Base-by-base conservation (phyloP, 2,113 vertebrate genomes). In the Bubalus kerabau region DNA sequence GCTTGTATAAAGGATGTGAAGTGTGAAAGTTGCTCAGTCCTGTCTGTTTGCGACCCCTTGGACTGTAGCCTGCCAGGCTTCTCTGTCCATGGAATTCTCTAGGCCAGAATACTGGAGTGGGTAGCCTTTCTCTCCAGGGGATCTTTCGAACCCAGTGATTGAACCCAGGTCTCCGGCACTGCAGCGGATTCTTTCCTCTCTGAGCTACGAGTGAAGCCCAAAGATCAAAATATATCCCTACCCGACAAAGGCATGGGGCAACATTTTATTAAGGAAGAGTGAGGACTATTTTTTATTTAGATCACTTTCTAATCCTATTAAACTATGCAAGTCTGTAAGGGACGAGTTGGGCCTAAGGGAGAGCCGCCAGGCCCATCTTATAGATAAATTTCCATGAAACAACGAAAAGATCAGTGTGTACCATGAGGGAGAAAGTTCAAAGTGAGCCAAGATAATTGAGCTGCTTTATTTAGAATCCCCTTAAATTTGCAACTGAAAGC, bases 401-500 rank as follows among this genome's bases (percentile, higher is more conserved):
- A 10, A 67, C 15, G n/a, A 64, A 64, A 89, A 46, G 21, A 46
- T 52, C 13, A 78, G 15, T 28, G 2, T 50, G 8, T 3, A 76
- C 19, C 9, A 24, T 36, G 9, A 67, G 7, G 32, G 17, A 50
- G 74, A 85, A 36, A 46, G 59, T 43, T 91, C 7, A 54, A 64
- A 67, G 30, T 12, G 6, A 91, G 14, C n/a, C 48, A 78, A 48
- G 36, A 82, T 85, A 94, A 88, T 86, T 64, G 86, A 88, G 23
- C 10, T 85, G 13, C 95, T 88, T 57, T 92, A 86, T 88, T 92
- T 97, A 88, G 60, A 94, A 92, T 64, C 1, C 3, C 36, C 54
- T 86, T 87, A 84, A 92, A n/a, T 84, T 91, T 90, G 48, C 36
- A 62, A 80, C 64, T 85, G 81, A 97, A 87, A 94, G 82, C 48